Percentiles rank a stretch among this genome's conserved stretches.
Conservation (phyloP, 2,113 vertebrate species). For the Parus major region DNA sequence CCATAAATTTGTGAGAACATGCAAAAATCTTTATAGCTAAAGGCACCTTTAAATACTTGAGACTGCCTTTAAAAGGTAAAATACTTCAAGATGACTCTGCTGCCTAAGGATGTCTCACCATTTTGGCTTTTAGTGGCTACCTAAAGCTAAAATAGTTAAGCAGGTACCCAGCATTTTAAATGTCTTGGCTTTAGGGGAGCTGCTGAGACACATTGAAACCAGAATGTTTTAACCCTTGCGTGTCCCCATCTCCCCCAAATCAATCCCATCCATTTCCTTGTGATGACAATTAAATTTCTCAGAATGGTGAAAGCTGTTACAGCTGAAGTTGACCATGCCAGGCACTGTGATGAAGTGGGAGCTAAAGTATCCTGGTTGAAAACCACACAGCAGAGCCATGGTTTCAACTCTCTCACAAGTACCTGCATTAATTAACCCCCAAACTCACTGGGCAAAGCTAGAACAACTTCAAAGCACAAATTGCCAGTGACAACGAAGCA, state of each 20-base stretch:
- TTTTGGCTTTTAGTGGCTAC: constrained; percentile 18
- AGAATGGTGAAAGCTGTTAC: background rate
- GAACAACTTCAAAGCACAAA: background rate
- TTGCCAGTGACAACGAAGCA: accelerated
- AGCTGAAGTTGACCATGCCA: background rate
- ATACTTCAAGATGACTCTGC: background rate
- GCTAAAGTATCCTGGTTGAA: background rate
- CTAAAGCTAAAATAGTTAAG: background rate
- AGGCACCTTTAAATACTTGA: constrained; percentile 62
- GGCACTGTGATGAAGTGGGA: accelerated
- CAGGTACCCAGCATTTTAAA: background rate
- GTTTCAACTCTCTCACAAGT: accelerated
- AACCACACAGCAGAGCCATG: background rate
- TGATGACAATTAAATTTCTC: background rate
- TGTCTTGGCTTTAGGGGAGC: background rate
- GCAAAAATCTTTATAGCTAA: constrained; percentile 56
- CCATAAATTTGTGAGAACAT: constrained; percentile 43
- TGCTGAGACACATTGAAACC: background rate
- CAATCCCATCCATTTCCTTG: background rate
- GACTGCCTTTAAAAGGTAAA: constrained; percentile 28
- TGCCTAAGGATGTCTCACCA: constrained; percentile 32
- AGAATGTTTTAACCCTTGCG: background rate
- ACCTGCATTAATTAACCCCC: background rate
- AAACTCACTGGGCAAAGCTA: background rate
- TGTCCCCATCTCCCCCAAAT: background rate